A percentile compares a stretch with the other conserved stretches of the same genome.
Conservation (phyloP, 2,113 vertebrate species). For the Nansenia antarctica region DNA sequence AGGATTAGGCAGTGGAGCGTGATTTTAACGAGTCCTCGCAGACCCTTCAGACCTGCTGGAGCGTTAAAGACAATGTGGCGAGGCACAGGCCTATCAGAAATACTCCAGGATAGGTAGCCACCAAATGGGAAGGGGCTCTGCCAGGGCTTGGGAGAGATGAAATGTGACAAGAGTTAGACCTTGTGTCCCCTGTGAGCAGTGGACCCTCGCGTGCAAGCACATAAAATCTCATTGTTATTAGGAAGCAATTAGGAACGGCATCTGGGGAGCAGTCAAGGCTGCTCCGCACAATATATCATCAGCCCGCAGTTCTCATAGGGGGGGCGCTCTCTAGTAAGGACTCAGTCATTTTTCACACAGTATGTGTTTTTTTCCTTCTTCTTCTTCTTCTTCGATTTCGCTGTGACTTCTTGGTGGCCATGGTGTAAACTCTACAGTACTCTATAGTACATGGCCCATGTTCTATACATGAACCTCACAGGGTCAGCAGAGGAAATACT, state of each 20-base stretch:
- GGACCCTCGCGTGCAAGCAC: background rate
- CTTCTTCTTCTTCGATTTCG: no score
- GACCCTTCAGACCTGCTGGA: slow-evolving; percentile 41
- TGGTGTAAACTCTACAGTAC: no score
- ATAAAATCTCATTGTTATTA: background rate
- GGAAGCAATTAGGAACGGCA: background rate
- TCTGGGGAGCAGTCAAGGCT: background rate
- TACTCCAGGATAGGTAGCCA: background rate
- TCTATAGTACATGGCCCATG: background rate
- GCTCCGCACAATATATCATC: background rate
- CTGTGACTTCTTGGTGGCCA: no score
- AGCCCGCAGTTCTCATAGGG: no score
- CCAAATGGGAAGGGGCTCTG: slow-evolving; percentile 17
- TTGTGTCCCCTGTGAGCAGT: background rate
- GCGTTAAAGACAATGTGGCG: slow-evolving; percentile 36
- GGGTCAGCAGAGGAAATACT: background rate
- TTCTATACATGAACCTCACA: slow-evolving; percentile 20
- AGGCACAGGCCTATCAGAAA: slow-evolving; percentile 14
- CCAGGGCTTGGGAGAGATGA: slow-evolving; percentile 4
- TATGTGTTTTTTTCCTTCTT: no score
- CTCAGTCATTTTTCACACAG: background rate
- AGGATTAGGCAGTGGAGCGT: slow-evolving; percentile 62
- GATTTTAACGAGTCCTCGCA: slow-evolving; percentile 62
- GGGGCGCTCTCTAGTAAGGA: background rate
- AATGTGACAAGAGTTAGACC: background rate